A percentile compares a stretch with the other conserved stretches of the same genome.
phyloP scores from a whole-genome alignment of 2,888 invertebrate genomes.

The Thereva nobilitata region DNA sequence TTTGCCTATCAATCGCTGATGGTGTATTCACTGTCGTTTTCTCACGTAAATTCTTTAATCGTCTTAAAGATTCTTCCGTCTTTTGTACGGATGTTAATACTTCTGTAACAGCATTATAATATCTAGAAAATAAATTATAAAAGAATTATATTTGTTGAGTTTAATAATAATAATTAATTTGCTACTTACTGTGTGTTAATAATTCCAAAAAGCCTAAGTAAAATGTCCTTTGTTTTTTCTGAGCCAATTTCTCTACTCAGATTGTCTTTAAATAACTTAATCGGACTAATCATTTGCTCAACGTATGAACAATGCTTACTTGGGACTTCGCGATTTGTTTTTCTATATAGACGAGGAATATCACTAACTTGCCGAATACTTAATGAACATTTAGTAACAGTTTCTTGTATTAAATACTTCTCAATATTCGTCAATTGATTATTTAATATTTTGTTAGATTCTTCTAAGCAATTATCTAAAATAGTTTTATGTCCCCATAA shows the following conservation, averaged over 20 bases:
- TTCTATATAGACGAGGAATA: slow-evolving; percentile 88
- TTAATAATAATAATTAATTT: neutral
- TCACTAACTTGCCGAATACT: slow-evolving; percentile 84
- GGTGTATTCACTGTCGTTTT: slow-evolving; percentile 54
- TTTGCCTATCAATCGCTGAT: slow-evolving; percentile 50
- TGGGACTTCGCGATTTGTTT: slow-evolving; percentile 88
- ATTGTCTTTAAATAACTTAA: slow-evolving; percentile 59
- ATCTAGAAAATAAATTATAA: slow-evolving; percentile 57
- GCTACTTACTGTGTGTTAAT: slow-evolving; percentile 64
- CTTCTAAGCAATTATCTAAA: slow-evolving; percentile 37
- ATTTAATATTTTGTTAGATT: slow-evolving; percentile 21
- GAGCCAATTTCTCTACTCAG: slow-evolving; percentile 52
- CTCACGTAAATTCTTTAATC: slow-evolving; percentile 83
- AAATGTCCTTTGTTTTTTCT: slow-evolving; percentile 49
- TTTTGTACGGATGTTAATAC: slow-evolving; percentile 91
- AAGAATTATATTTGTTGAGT: neutral
- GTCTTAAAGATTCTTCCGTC: slow-evolving; percentile 91
- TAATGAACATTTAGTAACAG: slow-evolving; percentile 60
- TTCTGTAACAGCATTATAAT: slow-evolving; percentile 77
- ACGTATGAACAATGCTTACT: slow-evolving; percentile 76
- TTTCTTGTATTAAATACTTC: slow-evolving; percentile 55
- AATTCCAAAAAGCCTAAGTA: slow-evolving; percentile 56
- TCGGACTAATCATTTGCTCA: slow-evolving; percentile 65
- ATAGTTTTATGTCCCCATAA: slow-evolving; percentile 12
- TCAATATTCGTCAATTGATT: slow-evolving; percentile 51